Percentiles rank a stretch among this genome's conserved stretches.
Conservation (phyloP, 2,113 vertebrate genomes). For the Nymphicus hollandicus region DNA sequence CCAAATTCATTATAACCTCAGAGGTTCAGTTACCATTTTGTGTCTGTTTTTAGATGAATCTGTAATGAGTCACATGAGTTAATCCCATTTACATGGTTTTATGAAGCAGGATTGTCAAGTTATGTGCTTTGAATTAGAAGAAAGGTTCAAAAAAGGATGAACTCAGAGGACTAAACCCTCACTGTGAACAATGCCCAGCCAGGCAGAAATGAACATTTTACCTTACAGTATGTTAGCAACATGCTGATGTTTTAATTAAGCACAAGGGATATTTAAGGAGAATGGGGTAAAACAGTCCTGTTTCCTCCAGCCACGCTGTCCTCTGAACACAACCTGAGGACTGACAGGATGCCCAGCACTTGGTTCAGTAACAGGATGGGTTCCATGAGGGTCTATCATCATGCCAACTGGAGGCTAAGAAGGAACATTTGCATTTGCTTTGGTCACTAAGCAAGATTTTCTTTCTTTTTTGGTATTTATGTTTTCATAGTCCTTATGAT, state of each 20-base stretch:
- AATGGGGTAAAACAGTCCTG: background rate
- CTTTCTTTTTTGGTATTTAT: background rate
- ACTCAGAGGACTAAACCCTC: background rate
- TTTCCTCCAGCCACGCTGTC: background rate
- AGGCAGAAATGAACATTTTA: background rate
- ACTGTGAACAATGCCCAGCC: background rate
- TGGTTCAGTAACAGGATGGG: too few species aligned
- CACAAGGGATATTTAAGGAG: background rate
- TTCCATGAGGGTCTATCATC: background rate
- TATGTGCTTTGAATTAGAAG: background rate
- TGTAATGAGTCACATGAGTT: conserved; percentile 16
- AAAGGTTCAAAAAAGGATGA: background rate
- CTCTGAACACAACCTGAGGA: background rate
- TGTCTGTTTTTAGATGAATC: background rate
- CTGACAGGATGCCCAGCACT: background rate
- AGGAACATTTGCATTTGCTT: background rate
- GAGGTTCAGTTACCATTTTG: background rate
- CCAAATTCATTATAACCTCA: conserved; percentile 36
- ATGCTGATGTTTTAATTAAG: conserved; percentile 1
- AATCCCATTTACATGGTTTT: conserved; percentile 24
- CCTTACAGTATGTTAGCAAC: background rate
- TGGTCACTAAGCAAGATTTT: background rate
- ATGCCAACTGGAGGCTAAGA: background rate
- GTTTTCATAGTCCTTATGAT: background rate
- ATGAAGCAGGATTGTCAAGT: conserved; percentile 1